A percentile compares a stretch with the other conserved stretches of the same genome.
phyloP scores from a whole-genome alignment of 2,888 invertebrate species.

The Drosophila koepferae region DNA sequence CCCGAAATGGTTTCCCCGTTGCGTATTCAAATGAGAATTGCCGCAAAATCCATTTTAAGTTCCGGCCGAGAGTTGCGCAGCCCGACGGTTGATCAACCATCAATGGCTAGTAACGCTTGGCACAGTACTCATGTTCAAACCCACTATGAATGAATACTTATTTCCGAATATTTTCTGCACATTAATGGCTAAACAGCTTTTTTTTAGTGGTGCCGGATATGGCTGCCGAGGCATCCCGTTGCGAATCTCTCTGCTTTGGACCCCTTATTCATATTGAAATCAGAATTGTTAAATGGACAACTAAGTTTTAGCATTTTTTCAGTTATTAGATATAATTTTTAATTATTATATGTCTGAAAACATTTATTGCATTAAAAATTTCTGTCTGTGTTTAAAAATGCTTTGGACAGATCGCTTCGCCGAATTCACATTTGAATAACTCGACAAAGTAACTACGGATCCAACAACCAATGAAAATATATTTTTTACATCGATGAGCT shows the following conservation, averaged over 20 bases:
- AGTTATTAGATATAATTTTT: neutral
- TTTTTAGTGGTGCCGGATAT: conserved; percentile 54
- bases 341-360: too few relatives aligned
- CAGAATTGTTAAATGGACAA: neutral
- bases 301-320: neutral
- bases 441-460: too few relatives aligned
- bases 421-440: too few relatives aligned
- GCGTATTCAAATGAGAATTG: conserved; percentile 70
- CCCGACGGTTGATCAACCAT: conserved; percentile 36
- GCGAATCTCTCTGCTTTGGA: conserved; percentile 19
- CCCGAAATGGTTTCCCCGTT: conserved; percentile 36
- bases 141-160: conserved; percentile 60
- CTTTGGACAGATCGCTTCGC: too few relatives aligned
- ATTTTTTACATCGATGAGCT: too few relatives aligned
- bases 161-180: conserved; percentile 71
- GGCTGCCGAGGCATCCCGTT: conserved; percentile 49
- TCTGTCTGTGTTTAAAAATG: too few relatives aligned
- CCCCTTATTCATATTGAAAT: neutral
- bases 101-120: conserved; percentile 27
- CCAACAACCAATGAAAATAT: too few relatives aligned
- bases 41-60: conserved; percentile 70
- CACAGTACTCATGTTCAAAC: conserved; percentile 28
- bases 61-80: conserved; percentile 49
- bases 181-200: conserved; percentile 65
- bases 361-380: too few relatives aligned